Conservation (phyloP, 2,888 invertebrate genomes). For the Agrochola lota region DNA sequence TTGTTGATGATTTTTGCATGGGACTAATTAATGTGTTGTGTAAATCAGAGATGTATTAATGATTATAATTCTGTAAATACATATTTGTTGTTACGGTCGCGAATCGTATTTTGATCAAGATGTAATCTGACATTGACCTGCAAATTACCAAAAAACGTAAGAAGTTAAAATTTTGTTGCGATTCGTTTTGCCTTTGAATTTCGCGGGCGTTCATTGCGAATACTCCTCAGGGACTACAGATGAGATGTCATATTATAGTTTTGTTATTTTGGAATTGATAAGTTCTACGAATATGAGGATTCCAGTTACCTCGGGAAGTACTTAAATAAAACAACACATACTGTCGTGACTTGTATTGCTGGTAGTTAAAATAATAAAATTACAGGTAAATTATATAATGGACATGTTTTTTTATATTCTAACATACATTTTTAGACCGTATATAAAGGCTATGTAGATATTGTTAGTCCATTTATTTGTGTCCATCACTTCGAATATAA, state of each 20-base stretch:
- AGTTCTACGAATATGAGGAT: too few species aligned
- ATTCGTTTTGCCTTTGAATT: too few species aligned
- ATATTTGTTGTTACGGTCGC: too few species aligned
- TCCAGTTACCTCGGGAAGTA: background rate
- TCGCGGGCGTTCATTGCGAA: too few species aligned
- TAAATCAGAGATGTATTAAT: too few species aligned
- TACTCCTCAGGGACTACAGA: too few species aligned
- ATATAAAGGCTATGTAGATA: background rate
- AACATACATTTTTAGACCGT: too few species aligned
- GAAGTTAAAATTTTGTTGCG: too few species aligned
- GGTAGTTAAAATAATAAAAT: background rate
- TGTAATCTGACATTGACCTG: too few species aligned
- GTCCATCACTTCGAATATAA: background rate
- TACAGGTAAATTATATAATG: background rate
- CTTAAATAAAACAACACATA: background rate
- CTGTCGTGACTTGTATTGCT: background rate
- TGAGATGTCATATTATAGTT: background rate
- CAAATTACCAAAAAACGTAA: too few species aligned
- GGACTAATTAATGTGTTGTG: background rate
- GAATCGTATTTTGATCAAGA: too few species aligned
- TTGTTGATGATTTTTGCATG: background rate
- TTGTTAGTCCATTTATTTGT: background rate
- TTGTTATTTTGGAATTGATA: background rate
- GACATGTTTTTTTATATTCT: background rate
- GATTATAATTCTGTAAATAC: too few species aligned